Evolutionary conservation across 2,113 vertebrate genomes (phyloP).

Genomic region (Cynopterus brachyotis): DNA sequence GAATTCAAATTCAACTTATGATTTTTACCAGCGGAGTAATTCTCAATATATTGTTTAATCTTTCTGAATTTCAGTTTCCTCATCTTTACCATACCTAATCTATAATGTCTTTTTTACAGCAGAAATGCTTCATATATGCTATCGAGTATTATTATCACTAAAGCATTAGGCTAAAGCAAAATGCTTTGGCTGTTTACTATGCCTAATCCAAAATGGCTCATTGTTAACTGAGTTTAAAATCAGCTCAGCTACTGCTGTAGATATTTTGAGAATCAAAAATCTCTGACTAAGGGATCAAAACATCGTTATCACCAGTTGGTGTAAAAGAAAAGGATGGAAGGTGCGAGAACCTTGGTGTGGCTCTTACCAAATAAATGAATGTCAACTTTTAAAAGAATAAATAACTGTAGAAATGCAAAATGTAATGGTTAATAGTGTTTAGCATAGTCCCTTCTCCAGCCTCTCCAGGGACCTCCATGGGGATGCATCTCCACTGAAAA

Average conservation of each 20-base stretch:
- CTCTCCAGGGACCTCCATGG: neutral
- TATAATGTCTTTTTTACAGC: neutral
- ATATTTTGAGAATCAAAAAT: neutral
- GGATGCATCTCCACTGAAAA: neutral
- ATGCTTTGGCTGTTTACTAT: neutral
- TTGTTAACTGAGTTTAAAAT: neutral
- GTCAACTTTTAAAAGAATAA: neutral
- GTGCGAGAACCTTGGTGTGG: neutral
- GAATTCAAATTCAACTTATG: neutral
- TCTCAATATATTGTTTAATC: neutral
- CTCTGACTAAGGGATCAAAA: neutral
- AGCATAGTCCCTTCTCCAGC: neutral
- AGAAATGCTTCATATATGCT: neutral
- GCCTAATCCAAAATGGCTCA: neutral
- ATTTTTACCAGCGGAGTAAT: neutral
- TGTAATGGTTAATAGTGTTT: neutral
- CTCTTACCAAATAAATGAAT: neutral
- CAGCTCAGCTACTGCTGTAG: neutral
- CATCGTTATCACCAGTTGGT: neutral
- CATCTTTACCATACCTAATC: neutral
- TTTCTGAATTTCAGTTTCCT: neutral
- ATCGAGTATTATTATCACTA: neutral
- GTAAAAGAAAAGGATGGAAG: neutral
- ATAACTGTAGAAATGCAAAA: neutral
- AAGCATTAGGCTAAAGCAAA: neutral